Percentiles rank a stretch among this genome's conserved stretches.
Conservation (phyloP, 2,797 vertebrate species). For the Etheostoma perlongum region DNA sequence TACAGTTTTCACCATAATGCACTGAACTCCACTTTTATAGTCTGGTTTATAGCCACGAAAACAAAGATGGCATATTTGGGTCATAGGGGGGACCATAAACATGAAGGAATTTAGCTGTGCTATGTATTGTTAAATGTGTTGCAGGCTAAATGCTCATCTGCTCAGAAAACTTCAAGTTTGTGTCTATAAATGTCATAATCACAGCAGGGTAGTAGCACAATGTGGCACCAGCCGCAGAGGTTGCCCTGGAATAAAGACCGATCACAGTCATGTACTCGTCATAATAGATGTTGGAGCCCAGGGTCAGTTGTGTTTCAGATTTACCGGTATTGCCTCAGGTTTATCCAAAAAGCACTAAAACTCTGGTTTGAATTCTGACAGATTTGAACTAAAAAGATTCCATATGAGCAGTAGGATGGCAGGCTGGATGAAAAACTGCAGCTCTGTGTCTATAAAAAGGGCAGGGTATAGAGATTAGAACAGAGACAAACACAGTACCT, state of each 20-base stretch:
- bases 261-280: slow-evolving; percentile 6
- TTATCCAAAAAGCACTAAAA: slow-evolving; percentile 48
- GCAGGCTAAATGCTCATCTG: slow-evolving; percentile 12
- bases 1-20: slow-evolving; percentile 56
- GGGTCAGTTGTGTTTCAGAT: slow-evolving; percentile 44
- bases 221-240: slow-evolving; percentile 40
- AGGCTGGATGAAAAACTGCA: slow-evolving; percentile 45
- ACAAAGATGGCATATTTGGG: slow-evolving; percentile 70
- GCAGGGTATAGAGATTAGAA: slow-evolving; percentile 64
- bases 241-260: slow-evolving; percentile 29
- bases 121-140: slow-evolving; percentile 43
- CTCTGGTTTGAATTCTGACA: slow-evolving; percentile 56
- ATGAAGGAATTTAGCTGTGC: slow-evolving; percentile 63
- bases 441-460: slow-evolving; percentile 42
- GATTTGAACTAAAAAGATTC: slow-evolving; percentile 57
- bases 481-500: slow-evolving; percentile 65
- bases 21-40: slow-evolving; percentile 67
- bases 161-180: slow-evolving; percentile 10
- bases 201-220: not conserved
- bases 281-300: slow-evolving; percentile 21
- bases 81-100: slow-evolving; percentile 61
- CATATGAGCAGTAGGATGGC: slow-evolving; percentile 65
- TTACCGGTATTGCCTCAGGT: slow-evolving; percentile 14
- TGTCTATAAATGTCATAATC: slow-evolving; percentile 41
- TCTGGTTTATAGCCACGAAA: slow-evolving; percentile 59